These are phyloP conservation scores for Sebastes nivosus DNA, from an alignment of 2,797 vertebrate species.

Conservation along the genomic window DNA sequence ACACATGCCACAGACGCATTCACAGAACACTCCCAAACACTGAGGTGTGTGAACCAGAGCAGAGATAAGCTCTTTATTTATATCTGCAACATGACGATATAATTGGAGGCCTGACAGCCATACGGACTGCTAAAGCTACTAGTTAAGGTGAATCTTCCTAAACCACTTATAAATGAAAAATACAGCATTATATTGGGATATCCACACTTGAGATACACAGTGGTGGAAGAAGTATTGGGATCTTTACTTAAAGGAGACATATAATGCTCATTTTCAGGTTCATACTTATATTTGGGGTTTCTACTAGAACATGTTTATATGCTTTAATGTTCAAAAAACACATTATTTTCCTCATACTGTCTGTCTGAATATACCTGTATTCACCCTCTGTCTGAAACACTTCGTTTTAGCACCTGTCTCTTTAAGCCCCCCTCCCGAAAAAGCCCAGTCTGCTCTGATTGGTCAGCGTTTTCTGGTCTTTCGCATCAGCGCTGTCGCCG, in stretches of 20 bases:
- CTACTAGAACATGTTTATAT: not conserved
- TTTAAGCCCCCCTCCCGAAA: not conserved
- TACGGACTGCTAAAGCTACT: not conserved
- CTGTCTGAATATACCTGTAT: too few species aligned
- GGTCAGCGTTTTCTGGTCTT: not conserved
- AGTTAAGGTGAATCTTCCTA: not conserved
- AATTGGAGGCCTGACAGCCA: slow-evolving; percentile 1
- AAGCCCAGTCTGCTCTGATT: not conserved
- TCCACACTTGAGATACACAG: not conserved
- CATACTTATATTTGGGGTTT: not conserved
- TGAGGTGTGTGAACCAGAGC: slow-evolving; percentile 55
- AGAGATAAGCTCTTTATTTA: slow-evolving; percentile 29
- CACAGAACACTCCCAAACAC: slow-evolving; percentile 67
- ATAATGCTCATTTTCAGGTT: too few species aligned
- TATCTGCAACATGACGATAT: slow-evolving; percentile 6
- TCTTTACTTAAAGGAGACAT: too few species aligned
- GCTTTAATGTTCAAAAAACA: not conserved
- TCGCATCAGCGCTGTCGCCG: not conserved
- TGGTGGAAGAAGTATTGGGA: too few species aligned
- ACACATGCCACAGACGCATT: slow-evolving; percentile 65
- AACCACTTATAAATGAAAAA: not conserved
- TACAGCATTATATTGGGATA: not conserved
- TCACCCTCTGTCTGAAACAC: not conserved
- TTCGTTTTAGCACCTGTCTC: not conserved
- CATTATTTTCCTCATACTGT: not conserved